These are phyloP conservation scores for Muricea muricata DNA, from an alignment of 92 coral and sea anemone genomes.

Conservation along the genomic window DNA sequence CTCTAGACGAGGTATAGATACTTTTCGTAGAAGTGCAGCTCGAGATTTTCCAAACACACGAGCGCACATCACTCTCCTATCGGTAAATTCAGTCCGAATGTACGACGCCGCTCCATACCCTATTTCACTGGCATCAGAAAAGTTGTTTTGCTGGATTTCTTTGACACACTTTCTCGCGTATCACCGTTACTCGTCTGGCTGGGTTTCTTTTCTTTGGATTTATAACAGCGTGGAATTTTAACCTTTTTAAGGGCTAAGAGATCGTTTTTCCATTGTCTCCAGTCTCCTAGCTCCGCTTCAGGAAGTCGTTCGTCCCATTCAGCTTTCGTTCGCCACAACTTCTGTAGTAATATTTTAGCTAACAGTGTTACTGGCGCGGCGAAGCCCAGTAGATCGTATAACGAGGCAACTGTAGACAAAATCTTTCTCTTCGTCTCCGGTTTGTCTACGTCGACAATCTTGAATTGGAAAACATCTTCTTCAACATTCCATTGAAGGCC, in stretches of 20 bases:
- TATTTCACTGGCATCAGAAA: slow-evolving; percentile 21
- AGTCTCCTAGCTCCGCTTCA: neutral
- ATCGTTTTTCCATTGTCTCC: neutral
- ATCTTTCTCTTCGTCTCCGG: neutral
- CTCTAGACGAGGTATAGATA: slow-evolving; percentile 12
- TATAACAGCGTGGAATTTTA: neutral
- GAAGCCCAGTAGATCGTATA: neutral
- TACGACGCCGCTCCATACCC: slow-evolving; percentile 7
- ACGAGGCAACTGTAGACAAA: neutral
- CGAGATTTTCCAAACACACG: slow-evolving; percentile 16
- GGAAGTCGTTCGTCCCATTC: neutral
- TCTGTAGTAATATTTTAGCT: neutral
- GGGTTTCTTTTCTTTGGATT: neutral
- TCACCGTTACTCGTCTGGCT: neutral
- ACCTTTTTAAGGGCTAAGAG: neutral
- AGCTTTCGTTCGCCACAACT: neutral
- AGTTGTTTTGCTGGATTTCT: slow-evolving; percentile 16
- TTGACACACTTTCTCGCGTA: neutral
- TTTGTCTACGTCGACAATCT: neutral
- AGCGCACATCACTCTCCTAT: neutral
- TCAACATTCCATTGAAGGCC: neutral
- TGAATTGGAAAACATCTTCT: neutral
- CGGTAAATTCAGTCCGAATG: neutral
- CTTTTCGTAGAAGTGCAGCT: neutral
- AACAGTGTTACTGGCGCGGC: neutral